Evolutionary conservation across 1,140 invertebrate species (phyloP).

Genomic region (Drosophila willistoni): DNA sequence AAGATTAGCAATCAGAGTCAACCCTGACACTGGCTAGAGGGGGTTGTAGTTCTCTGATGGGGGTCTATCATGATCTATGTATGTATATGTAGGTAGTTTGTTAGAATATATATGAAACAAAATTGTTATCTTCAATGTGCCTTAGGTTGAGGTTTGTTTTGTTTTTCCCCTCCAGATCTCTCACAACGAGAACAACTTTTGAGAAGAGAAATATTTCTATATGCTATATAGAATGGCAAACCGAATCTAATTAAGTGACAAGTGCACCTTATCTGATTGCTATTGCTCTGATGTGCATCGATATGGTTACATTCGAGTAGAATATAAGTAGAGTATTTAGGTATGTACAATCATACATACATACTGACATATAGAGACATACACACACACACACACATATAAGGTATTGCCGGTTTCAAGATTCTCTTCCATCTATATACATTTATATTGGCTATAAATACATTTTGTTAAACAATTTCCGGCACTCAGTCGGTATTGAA

Average conservation of each 20-base stretch:
- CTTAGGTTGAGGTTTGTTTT: neutral
- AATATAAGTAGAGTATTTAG: constrained; percentile 14
- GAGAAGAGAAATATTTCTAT: constrained; percentile 3
- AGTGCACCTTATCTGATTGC: constrained; percentile 74
- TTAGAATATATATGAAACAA: no score
- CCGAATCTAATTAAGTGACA: constrained; percentile 70
- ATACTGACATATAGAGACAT: neutral
- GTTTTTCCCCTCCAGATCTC: neutral
- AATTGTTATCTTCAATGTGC: neutral
- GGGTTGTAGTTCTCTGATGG: no score
- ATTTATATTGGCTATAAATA: constrained; percentile 57
- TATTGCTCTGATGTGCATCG: constrained; percentile 51
- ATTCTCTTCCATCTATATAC: no score
- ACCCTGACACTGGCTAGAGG: no score
- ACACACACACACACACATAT: constrained; percentile 20
- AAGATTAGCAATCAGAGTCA: no score
- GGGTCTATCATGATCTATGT: no score
- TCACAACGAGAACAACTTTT: neutral
- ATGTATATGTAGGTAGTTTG: no score
- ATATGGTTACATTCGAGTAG: constrained; percentile 54
- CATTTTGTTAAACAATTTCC: constrained; percentile 39
- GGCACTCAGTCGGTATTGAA: constrained; percentile 53
- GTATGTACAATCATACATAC: neutral
- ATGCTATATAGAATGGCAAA: constrained; percentile 12
- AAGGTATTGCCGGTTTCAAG: no score